Percentiles rank a stretch among this genome's conserved stretches.
phyloP scores from a whole-genome alignment of 2,797 vertebrate genomes.

The Anabas testudineus region DNA sequence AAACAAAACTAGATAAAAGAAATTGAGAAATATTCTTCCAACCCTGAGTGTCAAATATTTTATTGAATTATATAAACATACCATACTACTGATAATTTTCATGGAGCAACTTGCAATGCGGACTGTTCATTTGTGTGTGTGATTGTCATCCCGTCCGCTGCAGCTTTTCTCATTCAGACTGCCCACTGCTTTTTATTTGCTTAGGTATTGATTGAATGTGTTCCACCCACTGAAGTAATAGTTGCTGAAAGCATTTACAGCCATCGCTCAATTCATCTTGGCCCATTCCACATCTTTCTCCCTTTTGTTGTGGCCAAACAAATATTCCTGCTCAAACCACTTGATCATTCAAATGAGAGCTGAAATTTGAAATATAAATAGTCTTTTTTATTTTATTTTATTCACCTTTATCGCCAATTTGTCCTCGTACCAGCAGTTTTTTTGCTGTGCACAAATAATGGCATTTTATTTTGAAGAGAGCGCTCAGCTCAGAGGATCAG shows the following conservation, averaged over 20 bases:
- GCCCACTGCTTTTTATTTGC: slow-evolving; percentile 83
- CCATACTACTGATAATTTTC: slow-evolving; percentile 15
- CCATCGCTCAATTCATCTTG: slow-evolving; percentile 77
- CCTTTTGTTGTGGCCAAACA: slow-evolving; percentile 55
- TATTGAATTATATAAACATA: not conserved
- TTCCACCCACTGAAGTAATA: slow-evolving; percentile 85
- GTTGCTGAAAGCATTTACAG: slow-evolving; percentile 87
- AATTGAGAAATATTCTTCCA: not conserved
- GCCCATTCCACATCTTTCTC: slow-evolving; percentile 57
- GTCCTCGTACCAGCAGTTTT: not conserved
- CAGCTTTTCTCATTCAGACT: slow-evolving; percentile 78
- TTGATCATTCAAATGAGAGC: slow-evolving; percentile 44
- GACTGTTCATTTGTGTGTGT: slow-evolving; percentile 57
- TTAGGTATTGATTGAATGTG: slow-evolving; percentile 85
- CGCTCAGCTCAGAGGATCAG: not conserved
- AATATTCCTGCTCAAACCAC: slow-evolving; percentile 42
- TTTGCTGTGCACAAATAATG: slow-evolving; percentile 3
- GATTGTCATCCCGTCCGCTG: slow-evolving; percentile 53
- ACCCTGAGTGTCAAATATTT: not conserved
- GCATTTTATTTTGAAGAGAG: slow-evolving; percentile 28
- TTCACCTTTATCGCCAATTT: slow-evolving; percentile 8
- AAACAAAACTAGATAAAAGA: not conserved
- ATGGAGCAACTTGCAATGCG: slow-evolving; percentile 5
- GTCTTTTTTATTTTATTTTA: slow-evolving; percentile 31
- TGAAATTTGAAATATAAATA: slow-evolving; percentile 32